Conservation (phyloP, 1,140 invertebrate genomes). For the Conus ventricosus region DNA sequence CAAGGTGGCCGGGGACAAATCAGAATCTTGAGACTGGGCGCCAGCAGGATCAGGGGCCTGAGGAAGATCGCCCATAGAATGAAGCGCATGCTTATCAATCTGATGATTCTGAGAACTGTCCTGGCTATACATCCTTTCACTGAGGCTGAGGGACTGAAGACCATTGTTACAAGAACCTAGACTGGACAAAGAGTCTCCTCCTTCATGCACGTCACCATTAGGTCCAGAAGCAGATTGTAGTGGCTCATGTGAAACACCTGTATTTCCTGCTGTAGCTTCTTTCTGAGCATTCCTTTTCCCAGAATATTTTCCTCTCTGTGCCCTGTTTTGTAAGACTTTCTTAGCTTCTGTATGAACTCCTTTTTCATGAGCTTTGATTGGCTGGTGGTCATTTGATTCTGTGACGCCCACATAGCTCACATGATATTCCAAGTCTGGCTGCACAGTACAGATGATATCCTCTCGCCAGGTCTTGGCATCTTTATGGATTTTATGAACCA, state of each 20-base stretch:
- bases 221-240: too few relatives aligned
- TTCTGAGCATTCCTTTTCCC: background rate
- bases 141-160: too few relatives aligned
- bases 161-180: too few relatives aligned
- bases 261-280: too few relatives aligned
- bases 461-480: conserved; percentile 59
- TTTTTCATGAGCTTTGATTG: background rate
- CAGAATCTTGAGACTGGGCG: background rate
- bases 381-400: background rate
- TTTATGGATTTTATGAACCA: conserved; percentile 65
- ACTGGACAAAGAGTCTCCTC: too few relatives aligned
- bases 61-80: too few relatives aligned
- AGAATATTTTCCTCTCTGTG: background rate
- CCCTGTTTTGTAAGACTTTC: background rate
- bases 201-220: too few relatives aligned
- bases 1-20: background rate
- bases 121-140: too few relatives aligned
- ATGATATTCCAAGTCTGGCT: conserved; percentile 41
- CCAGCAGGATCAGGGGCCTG: too few relatives aligned
- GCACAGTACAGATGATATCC: conserved; percentile 52
- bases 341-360: background rate
- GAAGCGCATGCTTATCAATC: too few relatives aligned
- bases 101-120: too few relatives aligned
- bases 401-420: conserved; percentile 27
- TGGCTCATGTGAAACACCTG: too few relatives aligned